A percentile compares a stretch with the other conserved stretches of the same genome.
Evolutionary conservation across 2,888 invertebrate genomes (phyloP).

Genomic region (Acanthopleura granulata): DNA sequence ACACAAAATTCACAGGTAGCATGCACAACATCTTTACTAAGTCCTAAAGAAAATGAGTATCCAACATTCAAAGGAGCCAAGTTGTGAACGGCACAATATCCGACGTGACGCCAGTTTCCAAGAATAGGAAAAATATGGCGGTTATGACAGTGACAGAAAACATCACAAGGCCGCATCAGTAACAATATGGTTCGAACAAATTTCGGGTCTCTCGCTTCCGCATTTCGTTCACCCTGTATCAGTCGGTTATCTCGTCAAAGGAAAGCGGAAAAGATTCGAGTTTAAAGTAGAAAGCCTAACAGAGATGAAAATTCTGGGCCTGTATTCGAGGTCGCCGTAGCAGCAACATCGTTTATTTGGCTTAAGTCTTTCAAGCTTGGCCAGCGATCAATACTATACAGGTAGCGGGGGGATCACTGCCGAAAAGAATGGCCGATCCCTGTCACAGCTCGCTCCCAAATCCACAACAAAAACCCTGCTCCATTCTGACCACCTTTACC

Average conservation of each 20-base stretch:
- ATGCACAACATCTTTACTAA: too few relatives aligned
- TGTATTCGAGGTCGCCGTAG: neutral
- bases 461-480: slow-evolving; percentile 48
- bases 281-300: too few relatives aligned
- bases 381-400: neutral
- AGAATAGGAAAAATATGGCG: slow-evolving; percentile 34
- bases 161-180: slow-evolving; percentile 29
- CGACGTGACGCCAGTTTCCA: too few relatives aligned
- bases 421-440: slow-evolving; percentile 44
- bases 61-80: too few relatives aligned
- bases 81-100: too few relatives aligned
- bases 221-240: neutral
- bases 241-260: neutral
- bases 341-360: slow-evolving; percentile 13
- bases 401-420: neutral
- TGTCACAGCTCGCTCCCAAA: slow-evolving; percentile 23
- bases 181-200: slow-evolving; percentile 32
- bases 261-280: neutral
- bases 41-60: too few relatives aligned
- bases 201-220: neutral
- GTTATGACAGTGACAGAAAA: slow-evolving; percentile 36
- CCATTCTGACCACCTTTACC: too few relatives aligned
- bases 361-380: slow-evolving; percentile 11
- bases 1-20: too few relatives aligned
- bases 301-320: too few relatives aligned